A percentile compares a stretch with the other conserved stretches of the same genome.
Conservation (phyloP, 2,888 invertebrate species). For the Cheilosia vulpina region DNA sequence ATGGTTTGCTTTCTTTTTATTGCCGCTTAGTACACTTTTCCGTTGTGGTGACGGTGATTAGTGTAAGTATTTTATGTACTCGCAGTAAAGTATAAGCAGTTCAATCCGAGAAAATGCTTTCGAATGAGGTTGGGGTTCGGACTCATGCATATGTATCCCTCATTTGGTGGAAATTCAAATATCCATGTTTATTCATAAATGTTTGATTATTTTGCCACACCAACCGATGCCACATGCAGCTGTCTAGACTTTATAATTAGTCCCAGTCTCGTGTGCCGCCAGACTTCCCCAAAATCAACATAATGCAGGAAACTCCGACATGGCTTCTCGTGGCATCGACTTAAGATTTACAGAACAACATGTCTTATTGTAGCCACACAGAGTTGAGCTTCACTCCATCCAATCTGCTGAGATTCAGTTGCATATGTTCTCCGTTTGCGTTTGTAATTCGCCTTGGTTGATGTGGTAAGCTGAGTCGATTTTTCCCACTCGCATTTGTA, state of each 20-base stretch:
- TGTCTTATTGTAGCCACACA: slow-evolving; percentile 5
- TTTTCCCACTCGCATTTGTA: slow-evolving; percentile 35
- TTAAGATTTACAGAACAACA: slow-evolving; percentile 30
- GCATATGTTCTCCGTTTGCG: background rate
- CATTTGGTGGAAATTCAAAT: slow-evolving; percentile 1
- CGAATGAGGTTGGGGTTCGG: background rate
- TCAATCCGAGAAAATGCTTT: too few species aligned
- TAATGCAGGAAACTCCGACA: slow-evolving; percentile 14
- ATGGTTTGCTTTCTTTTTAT: slow-evolving; percentile 38
- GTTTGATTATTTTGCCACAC: slow-evolving; percentile 1
- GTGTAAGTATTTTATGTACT: slow-evolving; percentile 4
- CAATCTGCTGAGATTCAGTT: slow-evolving; percentile 9
- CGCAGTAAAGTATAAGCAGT: background rate
- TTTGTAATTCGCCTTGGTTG: slow-evolving; percentile 24
- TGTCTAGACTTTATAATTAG: slow-evolving; percentile 55
- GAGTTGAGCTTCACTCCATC: slow-evolving; percentile 2
- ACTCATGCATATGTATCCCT: slow-evolving; percentile 1
- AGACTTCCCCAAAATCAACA: slow-evolving; percentile 41
- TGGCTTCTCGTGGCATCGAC: background rate
- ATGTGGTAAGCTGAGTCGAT: slow-evolving; percentile 47
- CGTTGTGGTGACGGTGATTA: background rate
- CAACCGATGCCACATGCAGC: background rate
- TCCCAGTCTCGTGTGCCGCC: background rate
- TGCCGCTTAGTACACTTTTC: slow-evolving; percentile 19
- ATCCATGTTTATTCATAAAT: slow-evolving; percentile 46